Evolutionary conservation across 2,113 vertebrate genomes (phyloP), one percentile per base, ranked within the genome.

Genomic region (Corythornis madagascariensis): DNA sequence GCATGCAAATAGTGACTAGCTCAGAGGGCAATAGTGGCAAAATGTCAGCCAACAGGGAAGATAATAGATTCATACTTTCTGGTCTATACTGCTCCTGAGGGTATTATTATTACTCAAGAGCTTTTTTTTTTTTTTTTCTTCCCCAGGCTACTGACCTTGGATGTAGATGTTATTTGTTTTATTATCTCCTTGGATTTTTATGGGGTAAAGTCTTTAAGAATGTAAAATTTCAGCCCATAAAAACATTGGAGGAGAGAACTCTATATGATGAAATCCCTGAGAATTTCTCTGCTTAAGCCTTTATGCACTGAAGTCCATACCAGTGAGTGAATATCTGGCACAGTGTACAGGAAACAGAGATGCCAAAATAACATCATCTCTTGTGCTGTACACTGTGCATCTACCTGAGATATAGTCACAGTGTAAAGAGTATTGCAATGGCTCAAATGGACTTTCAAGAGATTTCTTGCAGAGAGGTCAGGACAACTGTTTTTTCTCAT

Each of bases 221-320:
- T 26, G 86, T 95, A 94, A 92, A 95, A 89, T 52, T 92, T 83
- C 59, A 63, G 42, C 64, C 57, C 65, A 57, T 96, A 95, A 97
- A 96, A 94, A 88, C 84, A 94, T 96, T 40, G 82, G 59, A 91
- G 92, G 72, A 89, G 92, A 83, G 86, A 96, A 93, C 92, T 94
- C 93, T 95, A 78, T 91, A 80, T 0, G 53, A 80, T 42, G 61
- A 60, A 89, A 88, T 83, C 95, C 89, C 61, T 10, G 67, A 47
- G 76, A 89, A 83, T 74, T 94, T 92, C 73, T 92, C 69, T 81
- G n/a, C 67, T 85, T 47, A 52, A 16, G 26, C 56, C 67, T 93
- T 89, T 86, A 48, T 77, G 43, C 47, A 19, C 71, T 80, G 67
- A 77, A 88, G 79, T 85, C 79, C 50, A 9, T 76, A 60, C 21